Percentiles rank a stretch among this genome's conserved stretches.
phyloP scores from a whole-genome alignment of 2,888 invertebrate genomes.

The Chouioia cunea region DNA sequence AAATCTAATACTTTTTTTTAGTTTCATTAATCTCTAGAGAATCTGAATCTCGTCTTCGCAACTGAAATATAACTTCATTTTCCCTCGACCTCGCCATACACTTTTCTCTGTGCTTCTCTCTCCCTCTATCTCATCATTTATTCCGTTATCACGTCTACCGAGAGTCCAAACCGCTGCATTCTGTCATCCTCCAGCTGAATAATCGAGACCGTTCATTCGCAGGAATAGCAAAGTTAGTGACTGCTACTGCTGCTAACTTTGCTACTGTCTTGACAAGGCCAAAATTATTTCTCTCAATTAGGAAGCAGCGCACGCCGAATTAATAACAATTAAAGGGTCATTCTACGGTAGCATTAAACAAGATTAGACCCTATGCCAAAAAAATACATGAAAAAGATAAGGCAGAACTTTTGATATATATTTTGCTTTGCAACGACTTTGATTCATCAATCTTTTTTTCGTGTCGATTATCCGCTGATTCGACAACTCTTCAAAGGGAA shows the following conservation, averaged over 20 bases:
- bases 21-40: too few relatives aligned
- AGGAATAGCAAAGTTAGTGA: constrained; percentile 5
- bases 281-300: constrained; percentile 43
- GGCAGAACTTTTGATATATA: too few relatives aligned
- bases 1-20: too few relatives aligned
- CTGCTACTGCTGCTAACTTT: too few relatives aligned
- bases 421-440: constrained; percentile 17
- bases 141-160: constrained; percentile 31
- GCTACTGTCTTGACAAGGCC: not conserved
- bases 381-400: too few relatives aligned
- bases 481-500: constrained; percentile 8
- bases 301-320: constrained; percentile 21
- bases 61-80: constrained; percentile 2
- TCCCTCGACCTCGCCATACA: not conserved
- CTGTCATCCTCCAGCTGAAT: constrained; percentile 35
- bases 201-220: constrained; percentile 29
- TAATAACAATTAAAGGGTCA: constrained; percentile 39
- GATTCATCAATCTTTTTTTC: constrained; percentile 37
- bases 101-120: not conserved
- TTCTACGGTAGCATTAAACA: not conserved
- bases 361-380: too few relatives aligned
- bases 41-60: not conserved
- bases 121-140: constrained; percentile 33
- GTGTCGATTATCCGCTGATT: constrained; percentile 4
- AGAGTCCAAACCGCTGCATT: constrained; percentile 30